Evolutionary conservation across 2,797 vertebrate species (phyloP), one percentile per base, ranked within the genome.

Genomic region (Sorex maritimensis): DNA sequence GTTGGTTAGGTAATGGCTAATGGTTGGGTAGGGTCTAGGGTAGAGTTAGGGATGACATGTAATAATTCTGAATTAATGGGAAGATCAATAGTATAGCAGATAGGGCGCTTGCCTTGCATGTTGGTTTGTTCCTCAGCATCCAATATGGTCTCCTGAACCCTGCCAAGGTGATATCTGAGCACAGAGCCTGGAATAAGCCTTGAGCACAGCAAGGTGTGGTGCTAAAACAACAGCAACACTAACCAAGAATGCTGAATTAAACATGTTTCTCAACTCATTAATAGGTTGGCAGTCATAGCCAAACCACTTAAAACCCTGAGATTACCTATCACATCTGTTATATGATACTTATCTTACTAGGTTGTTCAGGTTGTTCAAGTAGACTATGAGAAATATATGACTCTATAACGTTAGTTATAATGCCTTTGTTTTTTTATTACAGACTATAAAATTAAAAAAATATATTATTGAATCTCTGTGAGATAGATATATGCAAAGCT

Each of bases 221-320:
- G 5, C 49, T 14, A 11, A 52, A 52, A 52, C 49, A 52, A 52
- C 49, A 52, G 13, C 10, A 52, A 52, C 6, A 11, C 2, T 52
- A 82, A 93, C 44, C 67, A 79, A 78, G 73, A 87, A 73, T 58
- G 69, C 95, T 9, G 46, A 79, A 34, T 67, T 79, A 90, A 92
- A 63, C 19, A 15, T 85, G 6, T 30, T 86, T 2, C 7, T 68
- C 72, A 65, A 72, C 7, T 46, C 74, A 2, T 46, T 73, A 44
- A 44, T 63, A 82, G 21, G 46, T 86, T 71, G 14, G 26, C 28
- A 10, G 52, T 52, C 21, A 15, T 75, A 52, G 44, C 12, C 19
- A 15, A 72, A 52, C 81, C 12, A 77, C 19, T 83, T 84, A 73
- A 74, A 75, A 8, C 63, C 81, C 65, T 67, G 41, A 61, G 11